Base-by-base conservation (phyloP, 2,113 vertebrate species). In the Gobius niger region DNA sequence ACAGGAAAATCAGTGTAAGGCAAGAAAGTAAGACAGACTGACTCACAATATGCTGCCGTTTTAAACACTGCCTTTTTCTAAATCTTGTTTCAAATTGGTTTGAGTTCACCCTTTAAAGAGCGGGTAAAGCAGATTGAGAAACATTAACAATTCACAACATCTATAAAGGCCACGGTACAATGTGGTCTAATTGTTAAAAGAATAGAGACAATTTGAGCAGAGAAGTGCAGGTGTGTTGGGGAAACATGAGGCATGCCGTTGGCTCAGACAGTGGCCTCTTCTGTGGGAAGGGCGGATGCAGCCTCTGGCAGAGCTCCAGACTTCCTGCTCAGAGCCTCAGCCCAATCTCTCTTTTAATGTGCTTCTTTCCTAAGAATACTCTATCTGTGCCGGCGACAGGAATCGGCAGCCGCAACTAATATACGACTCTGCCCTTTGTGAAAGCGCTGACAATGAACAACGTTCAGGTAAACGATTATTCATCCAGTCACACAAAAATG, bases 291-390 rank as follows among this genome's bases (percentile, higher is more conserved):
- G 63, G 82, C 80, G 77, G 86, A 86, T 85, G 79, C 84, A 18
- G 79, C 67, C 63, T 69, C 83, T 91, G 90, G 90, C 86, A 63
- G 5, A 2, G 40, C 72, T 85, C 88, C 90, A 87, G 62, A 85
- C 86, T 90, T 89, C 87, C 88, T 86, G 85, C 86, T 87, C 85
- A 75, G 71, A 84, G 82, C 68, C 88, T 79, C 85, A 87, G 82
- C 71, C 82, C 88, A 90, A 90, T 89, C 88, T 87, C 82, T 82
- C 83, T 84, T 86, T 88, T 88, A 76, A 88, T 86, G 82, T 0
- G 68, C 80, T 70, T 68, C 67, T 72, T 80, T 75, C 73, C 76
- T 81, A 89, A 89, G 85, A 87, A 89, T 53, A 79, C 77, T 82
- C 79, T 72, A 34, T 34, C 24, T 89, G 82, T 88, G 81, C 65